phyloP scores from a whole-genome alignment of 2,888 invertebrate species.

The Epirrhoe alternata region DNA sequence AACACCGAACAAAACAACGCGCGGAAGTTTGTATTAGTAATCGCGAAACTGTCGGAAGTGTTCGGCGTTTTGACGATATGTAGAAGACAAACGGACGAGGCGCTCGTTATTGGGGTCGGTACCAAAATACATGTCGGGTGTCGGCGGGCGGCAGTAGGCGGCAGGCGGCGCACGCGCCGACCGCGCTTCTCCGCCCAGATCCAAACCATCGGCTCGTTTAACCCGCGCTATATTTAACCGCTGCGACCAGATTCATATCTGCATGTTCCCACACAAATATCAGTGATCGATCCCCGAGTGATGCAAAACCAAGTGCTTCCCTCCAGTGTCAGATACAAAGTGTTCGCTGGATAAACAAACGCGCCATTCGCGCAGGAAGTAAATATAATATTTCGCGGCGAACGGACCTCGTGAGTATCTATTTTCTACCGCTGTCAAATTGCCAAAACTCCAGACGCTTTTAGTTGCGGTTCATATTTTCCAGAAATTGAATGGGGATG shows the following conservation, averaged over 20 bases:
- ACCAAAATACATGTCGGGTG: conserved; percentile 81
- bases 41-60: conserved; percentile 72
- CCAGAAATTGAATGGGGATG: conserved; percentile 50
- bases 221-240: conserved; percentile 81
- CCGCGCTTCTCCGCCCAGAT: conserved; percentile 73
- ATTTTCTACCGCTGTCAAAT: conserved; percentile 75
- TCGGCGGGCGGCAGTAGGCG: conserved; percentile 78
- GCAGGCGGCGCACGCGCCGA: conserved; percentile 80
- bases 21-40: conserved; percentile 45
- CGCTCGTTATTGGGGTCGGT: conserved; percentile 82
- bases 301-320: conserved; percentile 69
- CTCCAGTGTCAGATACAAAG: conserved; percentile 60
- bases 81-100: conserved; percentile 80
- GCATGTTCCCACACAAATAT: conserved; percentile 72
- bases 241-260: conserved; percentile 79
- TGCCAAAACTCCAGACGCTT: conserved; percentile 70
- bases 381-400: conserved; percentile 64
- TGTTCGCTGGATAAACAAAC: conserved; percentile 62
- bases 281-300: conserved; percentile 70
- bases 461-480: conserved; percentile 52
- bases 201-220: conserved; percentile 74
- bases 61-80: conserved; percentile 78
- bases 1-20: conserved; percentile 9
- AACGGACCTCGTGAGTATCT: conserved; percentile 76
- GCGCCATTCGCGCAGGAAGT: conserved; percentile 62